These are phyloP conservation scores for Lampris megalopsis DNA, from an alignment of 2,113 vertebrate genomes.

Conservation along the genomic window DNA sequence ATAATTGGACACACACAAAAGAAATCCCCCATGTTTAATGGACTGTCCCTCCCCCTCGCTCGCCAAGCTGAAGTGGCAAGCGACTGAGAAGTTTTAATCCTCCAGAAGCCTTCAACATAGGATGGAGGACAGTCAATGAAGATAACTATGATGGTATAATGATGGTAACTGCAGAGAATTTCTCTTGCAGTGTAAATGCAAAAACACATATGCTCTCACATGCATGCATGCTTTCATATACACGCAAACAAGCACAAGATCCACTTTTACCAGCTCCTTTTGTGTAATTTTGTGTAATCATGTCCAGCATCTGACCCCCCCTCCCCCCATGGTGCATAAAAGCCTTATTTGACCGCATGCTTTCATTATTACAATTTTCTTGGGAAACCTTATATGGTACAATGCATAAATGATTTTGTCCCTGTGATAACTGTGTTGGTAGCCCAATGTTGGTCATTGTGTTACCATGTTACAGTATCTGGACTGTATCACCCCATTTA, in stretches of 20 bases:
- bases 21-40: no score
- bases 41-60: no score
- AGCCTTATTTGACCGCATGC: slow-evolving; percentile 10
- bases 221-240: not conserved
- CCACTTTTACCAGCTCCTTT: not conserved
- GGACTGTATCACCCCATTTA: slow-evolving; percentile 74
- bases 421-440: slow-evolving; percentile 34
- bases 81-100: no score
- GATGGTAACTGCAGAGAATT: slow-evolving; percentile 34
- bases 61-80: no score
- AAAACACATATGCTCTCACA: slow-evolving; percentile 7
- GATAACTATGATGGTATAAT: no score
- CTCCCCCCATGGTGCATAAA: not conserved
- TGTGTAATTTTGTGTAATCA: not conserved
- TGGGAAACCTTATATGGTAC: not conserved
- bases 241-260: not conserved
- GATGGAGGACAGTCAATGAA: no score
- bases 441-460: slow-evolving; percentile 56
- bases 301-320: not conserved
- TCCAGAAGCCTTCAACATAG: no score
- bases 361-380: slow-evolving; percentile 2
- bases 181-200: slow-evolving; percentile 42
- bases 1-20: no score
- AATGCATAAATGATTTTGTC: slow-evolving; percentile 28
- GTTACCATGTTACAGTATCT: slow-evolving; percentile 38